Base-by-base conservation (phyloP, 2,797 vertebrate species). In the Megalops cyprinoides region DNA sequence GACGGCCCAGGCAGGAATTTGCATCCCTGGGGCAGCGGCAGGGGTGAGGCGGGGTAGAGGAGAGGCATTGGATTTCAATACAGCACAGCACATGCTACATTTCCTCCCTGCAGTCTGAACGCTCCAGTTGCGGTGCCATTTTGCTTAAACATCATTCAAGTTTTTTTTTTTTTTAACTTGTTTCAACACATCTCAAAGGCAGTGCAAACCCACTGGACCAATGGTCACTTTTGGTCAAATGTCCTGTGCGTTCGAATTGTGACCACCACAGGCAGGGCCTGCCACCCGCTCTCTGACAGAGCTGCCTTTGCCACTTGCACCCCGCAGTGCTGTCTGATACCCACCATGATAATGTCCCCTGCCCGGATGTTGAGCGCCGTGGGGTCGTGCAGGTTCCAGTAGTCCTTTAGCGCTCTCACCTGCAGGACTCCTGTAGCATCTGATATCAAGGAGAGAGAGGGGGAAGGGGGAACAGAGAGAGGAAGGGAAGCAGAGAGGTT, bases 361-460 rank as follows among this genome's bases (percentile, higher is more conserved):
- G 98, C 97, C 10, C 96, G 93, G 85, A 99, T 87, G 0, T 98
- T 99, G 84, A 99, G 96, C n/a, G 97, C 97, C 0, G 98, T 99
- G 0, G 97, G 98, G 6, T 99, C 98, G 0, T 99, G 97, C 49
- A 99, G 92, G 90, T 98, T 99, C 97, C 97, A 99, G 90, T 96
- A 98, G 83, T 99, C 98, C 90, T 98, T 98, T 86, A 99, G 92
- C 3, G 98, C 98, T 84, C 98, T 90, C 77, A 99, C 98, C 92
- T 99, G 97, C 87, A 99, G 87, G 76, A 98, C 96, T 80, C 97
- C 97, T 0, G 97, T 97, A 28, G 98, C 97, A 79, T 99, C 98
- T 99, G 87, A 88, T 39, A 9, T 4, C 18, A 31, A 73, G 42
- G 20, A 49, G 25, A 23, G 15, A 34, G 53, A 79, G n/a, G 74